phyloP scores from a whole-genome alignment of 2,113 vertebrate genomes.

The Crotophaga sulcirostris region DNA sequence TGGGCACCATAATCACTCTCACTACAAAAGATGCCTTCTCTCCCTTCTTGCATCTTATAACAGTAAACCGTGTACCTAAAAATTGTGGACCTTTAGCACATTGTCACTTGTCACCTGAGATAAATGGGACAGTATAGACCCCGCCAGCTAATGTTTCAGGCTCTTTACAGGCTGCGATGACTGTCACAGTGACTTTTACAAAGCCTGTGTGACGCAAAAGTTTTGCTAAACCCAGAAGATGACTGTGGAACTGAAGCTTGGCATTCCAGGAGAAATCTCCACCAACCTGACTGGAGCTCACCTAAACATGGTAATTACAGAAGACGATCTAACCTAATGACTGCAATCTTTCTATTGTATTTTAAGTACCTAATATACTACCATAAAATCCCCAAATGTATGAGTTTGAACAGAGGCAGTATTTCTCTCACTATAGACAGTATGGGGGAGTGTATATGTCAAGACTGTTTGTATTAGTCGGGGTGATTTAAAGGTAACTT shows the following conservation, averaged over 20 bases:
- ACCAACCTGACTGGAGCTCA: not conserved
- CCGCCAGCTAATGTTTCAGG: not conserved
- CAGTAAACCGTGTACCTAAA: not conserved
- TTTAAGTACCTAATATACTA: constrained; percentile 16
- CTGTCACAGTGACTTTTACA: not conserved
- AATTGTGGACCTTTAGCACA: not conserved
- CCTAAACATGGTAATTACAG: not conserved
- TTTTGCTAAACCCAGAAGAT: not conserved
- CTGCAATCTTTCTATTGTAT: constrained; percentile 32
- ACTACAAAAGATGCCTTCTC: not conserved
- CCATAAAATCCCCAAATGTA: constrained; percentile 13
- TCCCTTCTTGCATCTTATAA: not conserved
- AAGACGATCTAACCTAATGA: constrained; percentile 20
- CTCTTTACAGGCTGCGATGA: not conserved
- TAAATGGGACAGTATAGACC: not conserved
- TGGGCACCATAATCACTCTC: not conserved
- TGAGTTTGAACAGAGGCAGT: constrained; percentile 39
- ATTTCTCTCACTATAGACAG: not conserved
- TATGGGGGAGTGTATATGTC: constrained; percentile 21
- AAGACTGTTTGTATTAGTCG: constrained; percentile 40
- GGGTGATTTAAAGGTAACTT: constrained; percentile 29
- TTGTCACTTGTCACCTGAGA: not conserved
- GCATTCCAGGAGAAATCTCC: not conserved
- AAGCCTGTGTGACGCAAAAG: not conserved
- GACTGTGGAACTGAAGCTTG: not conserved